These are phyloP conservation scores for Rhynchotus rufescens DNA, from an alignment of 2,797 vertebrate species.

Conservation along the genomic window DNA sequence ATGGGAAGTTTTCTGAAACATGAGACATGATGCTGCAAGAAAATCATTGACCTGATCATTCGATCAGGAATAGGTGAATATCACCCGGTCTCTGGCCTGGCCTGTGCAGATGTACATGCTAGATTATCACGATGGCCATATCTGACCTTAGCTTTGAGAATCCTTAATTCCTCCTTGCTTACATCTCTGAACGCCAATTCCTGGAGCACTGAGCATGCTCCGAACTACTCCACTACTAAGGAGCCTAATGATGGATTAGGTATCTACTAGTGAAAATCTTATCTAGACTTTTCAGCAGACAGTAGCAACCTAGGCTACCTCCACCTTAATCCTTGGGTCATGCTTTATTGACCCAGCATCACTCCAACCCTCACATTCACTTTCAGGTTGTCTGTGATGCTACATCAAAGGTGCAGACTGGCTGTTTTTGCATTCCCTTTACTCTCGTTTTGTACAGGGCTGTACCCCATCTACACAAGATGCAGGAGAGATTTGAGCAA, in stretches of 20 bases:
- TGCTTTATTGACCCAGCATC: neutral
- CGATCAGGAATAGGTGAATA: neutral
- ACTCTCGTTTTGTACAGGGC: neutral
- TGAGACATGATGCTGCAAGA: neutral
- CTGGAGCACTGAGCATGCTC: neutral
- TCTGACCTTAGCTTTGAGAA: neutral
- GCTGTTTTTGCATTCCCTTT: neutral
- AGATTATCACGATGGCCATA: neutral
- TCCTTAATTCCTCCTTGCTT: fast-evolving
- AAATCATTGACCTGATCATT: neutral
- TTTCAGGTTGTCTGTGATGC: neutral
- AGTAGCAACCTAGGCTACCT: neutral
- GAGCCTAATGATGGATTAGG: neutral
- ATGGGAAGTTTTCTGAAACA: neutral
- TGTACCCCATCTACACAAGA: neutral
- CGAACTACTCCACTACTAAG: neutral
- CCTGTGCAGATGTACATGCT: neutral
- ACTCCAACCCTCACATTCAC: neutral
- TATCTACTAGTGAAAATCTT: neutral
- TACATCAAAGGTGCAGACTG: neutral
- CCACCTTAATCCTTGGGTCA: neutral
- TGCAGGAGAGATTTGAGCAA: neutral
- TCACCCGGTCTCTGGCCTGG: neutral
- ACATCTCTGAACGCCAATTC: neutral
- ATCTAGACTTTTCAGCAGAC: neutral